These are phyloP conservation scores for Teleogryllus occipitalis DNA, from an alignment of 1,140 invertebrate genomes.

Conservation along the genomic window DNA sequence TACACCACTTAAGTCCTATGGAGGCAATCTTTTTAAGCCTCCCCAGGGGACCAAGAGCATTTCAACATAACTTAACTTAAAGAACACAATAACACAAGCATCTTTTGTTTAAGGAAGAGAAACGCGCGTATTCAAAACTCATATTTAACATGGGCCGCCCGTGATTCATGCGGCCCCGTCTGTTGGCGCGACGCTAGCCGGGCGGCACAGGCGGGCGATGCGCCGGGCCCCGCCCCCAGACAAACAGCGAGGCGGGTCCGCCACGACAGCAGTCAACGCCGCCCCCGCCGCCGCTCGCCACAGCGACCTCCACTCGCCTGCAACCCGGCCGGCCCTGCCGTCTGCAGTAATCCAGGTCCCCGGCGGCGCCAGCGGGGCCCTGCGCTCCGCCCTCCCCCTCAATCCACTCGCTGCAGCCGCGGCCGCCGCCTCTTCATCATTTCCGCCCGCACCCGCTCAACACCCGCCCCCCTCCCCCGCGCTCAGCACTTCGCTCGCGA, in stretches of 20 bases:
- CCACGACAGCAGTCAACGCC: too few species aligned
- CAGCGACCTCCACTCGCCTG: too few species aligned
- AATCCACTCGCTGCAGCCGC: too few species aligned
- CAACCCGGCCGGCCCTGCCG: too few species aligned
- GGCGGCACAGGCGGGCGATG: too few species aligned
- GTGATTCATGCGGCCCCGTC: neutral
- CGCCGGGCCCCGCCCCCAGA: too few species aligned
- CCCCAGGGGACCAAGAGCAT: neutral
- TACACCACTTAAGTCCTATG: neutral
- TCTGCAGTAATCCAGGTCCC: too few species aligned
- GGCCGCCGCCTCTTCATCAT: neutral
- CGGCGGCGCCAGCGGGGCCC: too few species aligned
- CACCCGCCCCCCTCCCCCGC: too few species aligned
- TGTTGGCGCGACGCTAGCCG: neutral
- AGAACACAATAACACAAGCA: conserved; percentile 4
- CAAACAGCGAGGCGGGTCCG: too few species aligned
- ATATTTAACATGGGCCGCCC: neutral
- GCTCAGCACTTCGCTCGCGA: neutral
- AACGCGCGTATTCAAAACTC: conserved; percentile 1
- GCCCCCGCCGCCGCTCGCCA: too few species aligned
- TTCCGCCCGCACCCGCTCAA: neutral
- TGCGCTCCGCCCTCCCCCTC: too few species aligned
- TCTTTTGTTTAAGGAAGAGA: neutral
- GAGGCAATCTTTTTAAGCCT: neutral
- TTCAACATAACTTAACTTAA: neutral